phyloP scores from a whole-genome alignment of 2,797 vertebrate species.

The Taenioides sp. region DNA sequence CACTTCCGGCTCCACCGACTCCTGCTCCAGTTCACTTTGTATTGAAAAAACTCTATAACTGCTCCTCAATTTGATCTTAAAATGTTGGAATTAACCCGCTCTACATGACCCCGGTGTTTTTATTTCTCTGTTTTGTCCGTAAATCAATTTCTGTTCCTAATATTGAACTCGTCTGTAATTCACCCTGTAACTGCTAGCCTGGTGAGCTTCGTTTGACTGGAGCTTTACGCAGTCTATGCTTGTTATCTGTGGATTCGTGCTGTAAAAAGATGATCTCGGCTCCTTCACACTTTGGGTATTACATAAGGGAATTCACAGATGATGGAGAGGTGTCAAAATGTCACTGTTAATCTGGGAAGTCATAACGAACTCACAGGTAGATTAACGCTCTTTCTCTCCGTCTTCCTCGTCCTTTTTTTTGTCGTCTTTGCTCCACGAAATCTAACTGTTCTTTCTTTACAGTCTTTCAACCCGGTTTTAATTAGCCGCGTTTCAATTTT shows the following conservation, averaged over 20 bases:
- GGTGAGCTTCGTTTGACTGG: no score
- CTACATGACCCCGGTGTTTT: no score
- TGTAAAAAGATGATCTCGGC: neutral
- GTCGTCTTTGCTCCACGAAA: conserved; percentile 3
- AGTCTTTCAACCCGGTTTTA: conserved; percentile 48
- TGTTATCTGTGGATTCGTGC: conserved; percentile 8
- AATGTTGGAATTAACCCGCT: no score
- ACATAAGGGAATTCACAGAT: conserved; percentile 14
- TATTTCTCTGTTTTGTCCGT: no score
- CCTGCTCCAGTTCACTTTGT: no score
- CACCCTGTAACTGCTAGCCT: no score
- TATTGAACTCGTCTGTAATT: no score
- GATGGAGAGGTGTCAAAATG: conserved; percentile 31
- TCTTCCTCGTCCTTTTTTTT: conserved; percentile 4
- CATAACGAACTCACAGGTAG: conserved; percentile 26
- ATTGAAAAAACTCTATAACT: no score
- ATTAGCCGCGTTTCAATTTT: conserved; percentile 66
- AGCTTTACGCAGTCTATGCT: no score
- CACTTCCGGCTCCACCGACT: no score
- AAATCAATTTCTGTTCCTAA: no score
- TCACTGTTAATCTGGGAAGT: conserved; percentile 22
- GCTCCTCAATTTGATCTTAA: no score
- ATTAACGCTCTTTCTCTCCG: conserved; percentile 13
- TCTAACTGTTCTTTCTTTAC: conserved; percentile 29
- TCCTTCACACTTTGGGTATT: conserved; percentile 10